Conservation (phyloP, 2,113 vertebrate species). For the Herpetotheres cachinnans region DNA sequence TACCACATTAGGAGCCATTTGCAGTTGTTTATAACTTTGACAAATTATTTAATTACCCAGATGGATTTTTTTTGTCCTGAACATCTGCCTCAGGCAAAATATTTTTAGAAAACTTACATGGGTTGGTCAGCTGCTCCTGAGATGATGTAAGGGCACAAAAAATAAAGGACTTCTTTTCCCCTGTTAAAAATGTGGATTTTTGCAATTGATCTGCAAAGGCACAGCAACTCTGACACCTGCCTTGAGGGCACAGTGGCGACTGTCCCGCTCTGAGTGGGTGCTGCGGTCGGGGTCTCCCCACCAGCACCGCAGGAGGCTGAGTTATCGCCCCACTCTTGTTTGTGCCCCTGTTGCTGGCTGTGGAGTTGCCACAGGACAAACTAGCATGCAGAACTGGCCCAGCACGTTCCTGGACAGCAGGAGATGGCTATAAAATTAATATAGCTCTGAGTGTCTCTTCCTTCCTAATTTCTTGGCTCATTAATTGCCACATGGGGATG, state of each 20-base stretch:
- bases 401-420: background rate
- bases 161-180: background rate
- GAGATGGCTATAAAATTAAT: background rate
- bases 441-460: background rate
- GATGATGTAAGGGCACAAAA: background rate
- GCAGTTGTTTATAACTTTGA: background rate
- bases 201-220: background rate
- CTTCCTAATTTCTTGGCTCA: background rate
- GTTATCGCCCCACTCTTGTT: background rate
- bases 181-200: background rate
- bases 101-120: background rate
- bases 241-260: background rate
- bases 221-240: background rate
- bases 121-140: background rate
- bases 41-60: background rate
- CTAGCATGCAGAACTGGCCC: background rate
- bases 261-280: background rate
- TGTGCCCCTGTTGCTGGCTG: background rate
- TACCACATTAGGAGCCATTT: background rate
- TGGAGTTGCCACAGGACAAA: background rate
- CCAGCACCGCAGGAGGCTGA: background rate
- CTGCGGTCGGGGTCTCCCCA: background rate
- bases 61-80: background rate
- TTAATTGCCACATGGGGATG: background rate
- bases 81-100: background rate